phyloP scores from a whole-genome alignment of 2,797 vertebrate genomes.

The Triplophysa yarkandensis region DNA sequence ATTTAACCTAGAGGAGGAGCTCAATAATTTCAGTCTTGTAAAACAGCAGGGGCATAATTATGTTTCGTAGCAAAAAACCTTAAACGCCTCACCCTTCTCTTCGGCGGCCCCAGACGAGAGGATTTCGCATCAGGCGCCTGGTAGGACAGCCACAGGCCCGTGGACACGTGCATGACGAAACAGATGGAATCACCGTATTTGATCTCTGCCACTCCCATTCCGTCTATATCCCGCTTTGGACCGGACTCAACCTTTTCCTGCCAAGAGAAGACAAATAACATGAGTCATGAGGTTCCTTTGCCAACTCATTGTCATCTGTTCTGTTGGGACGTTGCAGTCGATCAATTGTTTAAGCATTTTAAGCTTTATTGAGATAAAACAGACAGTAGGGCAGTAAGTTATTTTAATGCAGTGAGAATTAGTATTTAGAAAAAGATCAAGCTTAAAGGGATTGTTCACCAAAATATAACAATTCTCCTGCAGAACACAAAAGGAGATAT shows the following conservation, averaged over 20 bases:
- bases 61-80: neutral
- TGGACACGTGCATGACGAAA: constrained; percentile 90
- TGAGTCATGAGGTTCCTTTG: constrained; percentile 8
- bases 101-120: constrained; percentile 89
- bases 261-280: constrained; percentile 37
- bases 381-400: constrained; percentile 17
- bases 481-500: no score
- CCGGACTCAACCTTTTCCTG: constrained; percentile 91
- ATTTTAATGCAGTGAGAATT: constrained; percentile 28
- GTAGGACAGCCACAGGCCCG: constrained; percentile 94
- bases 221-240: constrained; percentile 91
- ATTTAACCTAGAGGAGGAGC: neutral
- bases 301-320: constrained; percentile 8
- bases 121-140: constrained; percentile 95
- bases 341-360: constrained; percentile 15
- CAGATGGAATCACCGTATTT: constrained; percentile 97
- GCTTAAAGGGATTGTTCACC: no score
- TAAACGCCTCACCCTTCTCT: constrained; percentile 85
- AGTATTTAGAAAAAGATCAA: constrained; percentile 16
- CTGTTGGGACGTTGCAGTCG: neutral
- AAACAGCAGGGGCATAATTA: neutral
- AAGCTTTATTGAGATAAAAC: constrained; percentile 39
- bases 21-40: constrained; percentile 4
- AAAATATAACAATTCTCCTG: no score
- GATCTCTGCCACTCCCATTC: constrained; percentile 94